Evolutionary conservation across 2,797 vertebrate species (phyloP), one percentile per base, ranked within the genome.

Genomic region (Paramormyrops hopkinsi): DNA sequence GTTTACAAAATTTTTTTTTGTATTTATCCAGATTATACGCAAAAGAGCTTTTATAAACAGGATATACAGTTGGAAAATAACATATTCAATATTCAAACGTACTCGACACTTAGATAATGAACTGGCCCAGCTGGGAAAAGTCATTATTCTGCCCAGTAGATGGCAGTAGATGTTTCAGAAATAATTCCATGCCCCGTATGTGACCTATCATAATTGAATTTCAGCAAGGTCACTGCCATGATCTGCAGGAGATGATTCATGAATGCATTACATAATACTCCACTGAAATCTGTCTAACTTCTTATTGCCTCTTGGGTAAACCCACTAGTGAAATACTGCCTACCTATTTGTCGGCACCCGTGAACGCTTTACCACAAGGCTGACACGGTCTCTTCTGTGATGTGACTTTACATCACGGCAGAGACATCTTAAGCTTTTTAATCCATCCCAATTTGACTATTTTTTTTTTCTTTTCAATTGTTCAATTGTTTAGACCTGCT

Each of bases 91-190:
- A 25, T n/a, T n/a, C n/a, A n/a, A 85, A 2, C 8, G 17, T 44
- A 79, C 37, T 79, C 37, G 41, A 76, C 14, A 44, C 17, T 37
- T 7, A 44, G 37, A 41, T 41, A 79, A 79, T 19, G 37, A 79
- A 69, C 69, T 73, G 69, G 69, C 33, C 69, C 69, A 73, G 33
- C 33, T 73, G 33, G 29, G 25, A 73, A 50, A 88, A 33, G 12
- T 14, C 62, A 73, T 9, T 65, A 88, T 46, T 37, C 14, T 87
- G 79, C 59, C 89, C 90, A 89, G 12, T 22, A 91, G 90, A 88
- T 88, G 90, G 87, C 89, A 88, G 90, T 14, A 89, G 4, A 25
- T 76, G 4, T 41, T 51, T 62, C 41, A 62, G 19, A 84, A 89
- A 84, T 85, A 41, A 89, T 9, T 37, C 33, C 14, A 44, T 65